A percentile compares a stretch with the other conserved stretches of the same genome.
Evolutionary conservation across 2,797 vertebrate species (phyloP).

Genomic region (Podarcis lilfordi): DNA sequence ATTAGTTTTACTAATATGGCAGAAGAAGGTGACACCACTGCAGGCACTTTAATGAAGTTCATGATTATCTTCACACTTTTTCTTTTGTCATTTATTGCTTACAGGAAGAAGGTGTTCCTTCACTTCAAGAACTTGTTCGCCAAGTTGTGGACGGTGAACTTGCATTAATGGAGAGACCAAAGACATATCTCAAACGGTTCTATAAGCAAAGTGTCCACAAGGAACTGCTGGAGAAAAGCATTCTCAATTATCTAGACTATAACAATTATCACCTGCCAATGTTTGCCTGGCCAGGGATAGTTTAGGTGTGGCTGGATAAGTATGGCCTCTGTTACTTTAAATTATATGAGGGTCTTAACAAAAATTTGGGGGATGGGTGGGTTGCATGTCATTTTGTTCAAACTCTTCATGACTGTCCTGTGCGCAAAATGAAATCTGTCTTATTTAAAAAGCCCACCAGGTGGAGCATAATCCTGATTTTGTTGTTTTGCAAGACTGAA

Average conservation of each 20-base stretch:
- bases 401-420: neutral
- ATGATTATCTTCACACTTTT: neutral
- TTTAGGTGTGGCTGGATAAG: constrained; percentile 52
- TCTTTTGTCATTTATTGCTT: constrained; percentile 28
- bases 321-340: neutral
- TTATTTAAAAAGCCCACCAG: constrained; percentile 56
- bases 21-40: neutral
- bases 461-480: constrained; percentile 45
- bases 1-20: neutral
- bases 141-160: constrained; percentile 71
- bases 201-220: constrained; percentile 65
- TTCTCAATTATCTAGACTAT: constrained; percentile 83
- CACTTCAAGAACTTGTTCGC: constrained; percentile 65
- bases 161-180: constrained; percentile 56
- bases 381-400: neutral
- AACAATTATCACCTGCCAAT: constrained; percentile 88
- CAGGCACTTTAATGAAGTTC: neutral
- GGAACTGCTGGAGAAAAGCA: constrained; percentile 73
- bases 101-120: constrained; percentile 60
- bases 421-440: neutral
- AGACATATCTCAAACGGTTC: constrained; percentile 56
- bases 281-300: constrained; percentile 81
- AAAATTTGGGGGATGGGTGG: neutral
- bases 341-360: neutral
- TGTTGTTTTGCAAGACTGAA: neutral